These are phyloP conservation scores for Pipistrellus kuhlii DNA, from an alignment of 2,797 vertebrate genomes.

Conservation along the genomic window DNA sequence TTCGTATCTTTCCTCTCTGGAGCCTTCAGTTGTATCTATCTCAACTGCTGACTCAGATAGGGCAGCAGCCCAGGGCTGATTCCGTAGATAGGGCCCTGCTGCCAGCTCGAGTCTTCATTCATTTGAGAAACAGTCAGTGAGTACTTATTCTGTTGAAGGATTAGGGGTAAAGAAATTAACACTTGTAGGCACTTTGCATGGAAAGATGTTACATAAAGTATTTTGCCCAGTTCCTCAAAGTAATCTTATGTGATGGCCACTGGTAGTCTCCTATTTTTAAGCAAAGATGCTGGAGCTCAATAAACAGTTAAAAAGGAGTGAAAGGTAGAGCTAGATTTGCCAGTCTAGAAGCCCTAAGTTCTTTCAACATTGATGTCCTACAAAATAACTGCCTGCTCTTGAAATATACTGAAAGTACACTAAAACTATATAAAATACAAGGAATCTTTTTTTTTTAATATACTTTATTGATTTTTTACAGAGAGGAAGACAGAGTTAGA, in stretches of 20 bases:
- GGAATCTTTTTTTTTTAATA: not conserved
- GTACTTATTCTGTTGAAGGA: conserved; percentile 12
- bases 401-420: not conserved
- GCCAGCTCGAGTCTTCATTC: conserved; percentile 64
- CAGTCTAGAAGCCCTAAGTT: not conserved
- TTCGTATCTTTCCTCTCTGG: conserved; percentile 59
- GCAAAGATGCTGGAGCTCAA: not conserved
- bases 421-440: not conserved
- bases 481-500: no score
- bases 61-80: conserved; percentile 30
- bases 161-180: not conserved
- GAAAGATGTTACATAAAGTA: conserved; percentile 7
- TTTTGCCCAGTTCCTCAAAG: not conserved
- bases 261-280: not conserved
- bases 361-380: not conserved
- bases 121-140: conserved; percentile 65
- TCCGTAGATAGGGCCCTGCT: conserved; percentile 39
- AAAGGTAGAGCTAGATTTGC: not conserved
- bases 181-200: not conserved
- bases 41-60: conserved; percentile 58
- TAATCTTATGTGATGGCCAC: not conserved
- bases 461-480: no score
- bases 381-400: not conserved
- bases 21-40: not conserved
- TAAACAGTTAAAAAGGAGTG: not conserved